phyloP scores from a whole-genome alignment of 2,797 vertebrate species.

The Leptodactylus fallax region DNA sequence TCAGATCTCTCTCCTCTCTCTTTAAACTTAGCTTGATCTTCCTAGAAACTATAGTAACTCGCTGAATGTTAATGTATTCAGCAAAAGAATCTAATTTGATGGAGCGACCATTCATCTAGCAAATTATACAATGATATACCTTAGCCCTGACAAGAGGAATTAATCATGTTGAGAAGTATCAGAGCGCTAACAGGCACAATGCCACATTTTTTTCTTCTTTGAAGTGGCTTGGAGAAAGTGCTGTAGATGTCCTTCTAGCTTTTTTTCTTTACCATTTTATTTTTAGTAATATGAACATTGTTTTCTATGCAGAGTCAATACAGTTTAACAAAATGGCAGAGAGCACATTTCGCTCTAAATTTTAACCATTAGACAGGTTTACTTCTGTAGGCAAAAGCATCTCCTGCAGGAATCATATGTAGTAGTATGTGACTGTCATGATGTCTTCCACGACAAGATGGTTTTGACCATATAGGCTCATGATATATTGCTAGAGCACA shows the following conservation, averaged over 20 bases:
- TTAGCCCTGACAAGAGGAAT: constrained; percentile 19
- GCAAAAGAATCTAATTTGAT: constrained; percentile 35
- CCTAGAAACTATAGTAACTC: constrained; percentile 14
- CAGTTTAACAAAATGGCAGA: neutral
- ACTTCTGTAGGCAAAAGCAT: neutral
- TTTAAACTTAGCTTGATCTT: constrained; percentile 8
- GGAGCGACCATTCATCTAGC: constrained; percentile 28
- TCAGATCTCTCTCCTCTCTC: neutral
- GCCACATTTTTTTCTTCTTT: neutral
- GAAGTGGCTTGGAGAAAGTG: constrained; percentile 9
- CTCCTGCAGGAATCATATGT: no score
- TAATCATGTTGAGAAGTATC: constrained; percentile 22
- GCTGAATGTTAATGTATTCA: constrained; percentile 52
- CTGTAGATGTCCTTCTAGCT: neutral
- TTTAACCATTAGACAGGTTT: neutral
- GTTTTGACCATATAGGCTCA: no score
- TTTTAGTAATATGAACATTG: neutral
- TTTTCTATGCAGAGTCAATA: neutral
- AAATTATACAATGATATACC: constrained; percentile 45
- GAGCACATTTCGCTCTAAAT: neutral
- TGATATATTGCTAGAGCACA: no score
- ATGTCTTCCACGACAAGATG: no score
- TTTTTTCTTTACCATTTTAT: neutral
- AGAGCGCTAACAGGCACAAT: neutral
- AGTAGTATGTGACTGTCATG: no score